A percentile compares a stretch with the other conserved stretches of the same genome.
Conservation (phyloP, 1,140 invertebrate species). For the Anoplolepis gracilipes region DNA sequence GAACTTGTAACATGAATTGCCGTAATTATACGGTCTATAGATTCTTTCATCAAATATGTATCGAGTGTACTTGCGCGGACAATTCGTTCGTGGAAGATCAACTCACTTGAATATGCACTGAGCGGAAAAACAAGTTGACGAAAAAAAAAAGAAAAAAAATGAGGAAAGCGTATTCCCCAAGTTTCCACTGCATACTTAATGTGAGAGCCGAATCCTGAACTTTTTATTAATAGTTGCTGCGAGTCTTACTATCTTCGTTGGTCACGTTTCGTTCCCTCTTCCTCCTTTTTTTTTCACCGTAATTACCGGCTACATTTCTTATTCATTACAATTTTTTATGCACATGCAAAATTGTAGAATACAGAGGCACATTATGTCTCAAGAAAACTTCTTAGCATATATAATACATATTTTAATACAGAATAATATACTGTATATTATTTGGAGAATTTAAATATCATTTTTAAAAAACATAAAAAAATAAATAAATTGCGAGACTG, state of each 20-base stretch:
- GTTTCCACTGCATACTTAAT: conserved; percentile 44
- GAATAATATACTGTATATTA: not conserved
- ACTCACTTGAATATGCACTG: conserved; percentile 41
- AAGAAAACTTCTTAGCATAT: not conserved
- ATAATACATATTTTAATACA: not conserved
- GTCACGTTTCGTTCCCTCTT: not conserved
- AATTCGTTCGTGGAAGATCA: conserved; percentile 14
- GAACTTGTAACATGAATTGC: conserved; percentile 15
- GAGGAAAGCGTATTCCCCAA: conserved; percentile 28
- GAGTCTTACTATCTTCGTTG: not conserved
- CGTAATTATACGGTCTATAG: conserved; percentile 22
- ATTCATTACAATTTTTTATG: conserved; percentile 15
- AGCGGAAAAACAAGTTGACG: conserved; percentile 3
- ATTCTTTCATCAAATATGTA: conserved; percentile 55
- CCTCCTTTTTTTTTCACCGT: not conserved
- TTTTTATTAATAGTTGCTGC: conserved; percentile 56
- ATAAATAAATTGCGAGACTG: not conserved
- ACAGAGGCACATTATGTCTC: not conserved
- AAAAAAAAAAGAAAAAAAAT: not conserved
- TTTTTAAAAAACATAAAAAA: conserved; percentile 4
- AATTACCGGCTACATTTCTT: not conserved
- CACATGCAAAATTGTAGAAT: not conserved
- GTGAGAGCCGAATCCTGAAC: not conserved
- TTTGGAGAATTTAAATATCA: not conserved
- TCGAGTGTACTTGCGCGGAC: not conserved